phyloP scores from a whole-genome alignment of 2,888 invertebrate species.

The Metallyticus violacea region DNA sequence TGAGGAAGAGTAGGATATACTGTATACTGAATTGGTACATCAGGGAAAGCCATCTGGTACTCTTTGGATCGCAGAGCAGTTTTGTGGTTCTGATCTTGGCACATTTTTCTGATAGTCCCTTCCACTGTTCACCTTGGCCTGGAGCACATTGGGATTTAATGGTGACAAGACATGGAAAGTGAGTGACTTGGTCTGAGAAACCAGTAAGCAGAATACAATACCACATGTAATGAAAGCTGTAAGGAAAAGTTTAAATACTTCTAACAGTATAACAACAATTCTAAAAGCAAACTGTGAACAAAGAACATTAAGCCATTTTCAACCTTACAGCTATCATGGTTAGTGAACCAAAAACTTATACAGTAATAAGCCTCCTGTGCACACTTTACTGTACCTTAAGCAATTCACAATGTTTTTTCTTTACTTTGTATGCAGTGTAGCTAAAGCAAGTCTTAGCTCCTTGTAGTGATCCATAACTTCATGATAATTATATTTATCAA shows the following conservation, averaged over 20 bases:
- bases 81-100: slow-evolving; percentile 1
- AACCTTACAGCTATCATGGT: background rate
- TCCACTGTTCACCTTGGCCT: background rate
- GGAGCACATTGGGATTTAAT: background rate
- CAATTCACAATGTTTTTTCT: no score
- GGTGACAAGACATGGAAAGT: background rate
- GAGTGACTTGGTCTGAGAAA: background rate
- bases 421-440: background rate
- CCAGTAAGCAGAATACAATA: background rate
- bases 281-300: background rate
- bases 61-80: slow-evolving; percentile 8
- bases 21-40: slow-evolving; percentile 26
- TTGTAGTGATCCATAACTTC: no score
- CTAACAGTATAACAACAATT: background rate
- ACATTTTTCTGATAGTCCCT: background rate
- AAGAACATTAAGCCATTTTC: background rate
- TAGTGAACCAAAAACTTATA: background rate
- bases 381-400: background rate
- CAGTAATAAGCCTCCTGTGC: background rate
- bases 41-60: background rate
- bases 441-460: no score
- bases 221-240: background rate
- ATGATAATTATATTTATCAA: no score
- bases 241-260: background rate
- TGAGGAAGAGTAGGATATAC: slow-evolving; percentile 29